Evolutionary conservation across 1,140 invertebrate genomes (phyloP), one percentile per base, ranked within the genome.

Genomic region (Pinna nobilis): DNA sequence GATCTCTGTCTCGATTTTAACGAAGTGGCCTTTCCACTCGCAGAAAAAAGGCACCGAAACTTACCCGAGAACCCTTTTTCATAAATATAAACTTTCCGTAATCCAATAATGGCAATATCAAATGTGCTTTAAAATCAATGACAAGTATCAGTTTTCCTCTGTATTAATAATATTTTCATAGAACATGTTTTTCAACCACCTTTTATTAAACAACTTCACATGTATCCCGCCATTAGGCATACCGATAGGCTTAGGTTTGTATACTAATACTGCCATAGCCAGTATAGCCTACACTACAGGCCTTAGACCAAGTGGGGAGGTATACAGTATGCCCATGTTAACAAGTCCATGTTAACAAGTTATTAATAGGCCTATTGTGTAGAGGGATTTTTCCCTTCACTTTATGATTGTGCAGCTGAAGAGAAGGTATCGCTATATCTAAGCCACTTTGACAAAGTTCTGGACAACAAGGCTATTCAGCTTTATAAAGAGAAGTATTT

Each of bases 401-500:
- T 49, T 23, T n/a, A 49, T 49, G 11, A n/a, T 49, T 49, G 18
- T 49, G 23, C 18, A 49, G 23, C 44, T 25, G 7, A 25, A 11
- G 49, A 51, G 20, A 51, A 51, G 30, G 20, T 51, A 28, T 25
- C 49, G 30, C 11, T 20, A 11, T 51, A 51, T 28, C 49, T 51
- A n/a, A 9, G 20, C 49, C 23, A 51, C 23, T 51, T 51, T 51
- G 49, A 51, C n/a, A 51, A 51, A 3, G 20, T 25, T 11, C 30
- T 70, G 37, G 68, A 70, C 51, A 25, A 63, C 11, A 70, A 33
- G 23, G 68, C 51, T 23, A 30, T 23, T 25, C 37, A 61, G 11
- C 35, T 70, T 15, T 70, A 70, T 51, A 32, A 70, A 7, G 59
- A 70, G 7, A 50, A 49, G 53, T 60, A 33, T 50, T 18, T 60